phyloP scores from a whole-genome alignment of 2,888 invertebrate genomes.

The Parnassius smintheus region DNA sequence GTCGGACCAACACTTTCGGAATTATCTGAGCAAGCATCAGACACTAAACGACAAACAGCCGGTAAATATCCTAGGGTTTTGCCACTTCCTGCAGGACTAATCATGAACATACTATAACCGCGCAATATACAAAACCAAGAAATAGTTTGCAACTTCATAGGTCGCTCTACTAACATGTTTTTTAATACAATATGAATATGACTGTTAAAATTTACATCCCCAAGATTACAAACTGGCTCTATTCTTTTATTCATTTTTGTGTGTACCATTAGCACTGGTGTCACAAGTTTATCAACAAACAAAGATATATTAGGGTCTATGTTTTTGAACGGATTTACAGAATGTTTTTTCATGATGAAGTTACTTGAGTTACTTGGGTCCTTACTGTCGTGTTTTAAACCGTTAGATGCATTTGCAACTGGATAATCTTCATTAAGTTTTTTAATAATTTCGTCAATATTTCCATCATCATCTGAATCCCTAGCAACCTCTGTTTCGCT shows the following conservation, averaged over 20 bases:
- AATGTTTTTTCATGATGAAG: slow-evolving; percentile 10
- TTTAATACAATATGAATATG: slow-evolving; percentile 53
- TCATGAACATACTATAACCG: slow-evolving; percentile 83
- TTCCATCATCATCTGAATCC: slow-evolving; percentile 41
- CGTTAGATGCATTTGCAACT: slow-evolving; percentile 3
- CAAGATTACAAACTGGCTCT: slow-evolving; percentile 48
- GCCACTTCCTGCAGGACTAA: slow-evolving; percentile 82
- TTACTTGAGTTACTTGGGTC: neutral
- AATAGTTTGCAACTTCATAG: slow-evolving; percentile 83
- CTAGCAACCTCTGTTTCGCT: slow-evolving; percentile 11
- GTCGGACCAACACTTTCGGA: slow-evolving; percentile 80
- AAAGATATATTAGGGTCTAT: slow-evolving; percentile 56
- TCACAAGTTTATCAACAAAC: slow-evolving; percentile 67
- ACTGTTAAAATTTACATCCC: slow-evolving; percentile 56
- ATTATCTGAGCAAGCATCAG: slow-evolving; percentile 55
- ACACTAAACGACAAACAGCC: slow-evolving; percentile 82
- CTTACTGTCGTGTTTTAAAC: slow-evolving; percentile 19
- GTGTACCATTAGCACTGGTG: slow-evolving; percentile 68
- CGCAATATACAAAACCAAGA: slow-evolving; percentile 86
- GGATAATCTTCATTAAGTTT: slow-evolving; percentile 36
- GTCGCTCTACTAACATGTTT: slow-evolving; percentile 54
- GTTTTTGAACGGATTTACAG: slow-evolving; percentile 65
- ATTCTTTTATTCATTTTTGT: slow-evolving; percentile 58
- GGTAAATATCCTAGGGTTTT: slow-evolving; percentile 87
- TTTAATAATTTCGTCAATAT: slow-evolving; percentile 41